Evolutionary conservation across 2,888 invertebrate species (phyloP), one percentile per base, ranked within the genome.

Genomic region (Salpingus planirostris): DNA sequence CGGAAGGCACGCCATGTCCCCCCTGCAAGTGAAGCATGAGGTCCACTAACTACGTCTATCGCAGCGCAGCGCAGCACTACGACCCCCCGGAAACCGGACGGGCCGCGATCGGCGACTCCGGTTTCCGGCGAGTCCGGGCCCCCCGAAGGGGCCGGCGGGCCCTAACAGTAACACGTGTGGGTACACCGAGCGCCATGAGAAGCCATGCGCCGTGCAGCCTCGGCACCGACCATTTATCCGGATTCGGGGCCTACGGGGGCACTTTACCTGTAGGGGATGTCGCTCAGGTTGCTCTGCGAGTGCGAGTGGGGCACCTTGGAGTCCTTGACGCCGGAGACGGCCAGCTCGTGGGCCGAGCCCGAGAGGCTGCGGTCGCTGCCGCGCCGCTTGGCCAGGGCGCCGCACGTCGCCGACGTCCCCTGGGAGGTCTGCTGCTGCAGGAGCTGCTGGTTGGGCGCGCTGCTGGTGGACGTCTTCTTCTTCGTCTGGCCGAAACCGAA

Each of bases 401-500:
- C 66, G 57, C 59, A 65, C 45, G 52, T 53, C 2, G 57, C 59
- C 5, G 62, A 58, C 2, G 57, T 50, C 37, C 54, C 35, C 31
- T 37, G 54, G 54, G 61, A 54, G 53, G 61, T 56, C 41, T 59
- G 62, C 43, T 64, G 66, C 40, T 68, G 68, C 36, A 64, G 55
- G 40, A 65, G 59, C 27, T 65, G 59, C 25, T 67, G 64, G 46
- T 70, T 70, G 42, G 76, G 64, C 55, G 60, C 51, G 30, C 54
- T 50, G 34, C 50, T 66, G 55, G 82, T 71, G 42, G 79, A 74
- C 40, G 72, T 69, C 65, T 90, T 90, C 66, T 89, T 89, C 64
- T 88, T 90, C 34, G 84, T 82, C 51, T 82, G 87, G 13, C 83
- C 85, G 62, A 93, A 93, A 52, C 80, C 83, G 66, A 93, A 92